Evolutionary conservation across 2,888 invertebrate genomes (phyloP).

Genomic region (Mystacides longicornis): DNA sequence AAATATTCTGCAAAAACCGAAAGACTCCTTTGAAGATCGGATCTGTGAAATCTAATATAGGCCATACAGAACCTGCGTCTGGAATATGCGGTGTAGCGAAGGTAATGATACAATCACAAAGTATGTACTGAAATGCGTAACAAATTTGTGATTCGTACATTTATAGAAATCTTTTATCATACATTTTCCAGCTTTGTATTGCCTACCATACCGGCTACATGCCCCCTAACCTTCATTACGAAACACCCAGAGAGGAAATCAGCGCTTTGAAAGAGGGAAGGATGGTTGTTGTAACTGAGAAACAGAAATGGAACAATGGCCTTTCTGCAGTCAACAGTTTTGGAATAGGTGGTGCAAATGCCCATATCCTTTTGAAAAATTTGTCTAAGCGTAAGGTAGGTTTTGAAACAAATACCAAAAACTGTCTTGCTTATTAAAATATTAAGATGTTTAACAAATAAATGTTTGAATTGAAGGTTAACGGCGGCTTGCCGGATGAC

Average conservation of each 20-base stretch:
- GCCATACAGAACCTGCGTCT: slow-evolving; percentile 84
- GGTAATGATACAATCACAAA: too few species aligned
- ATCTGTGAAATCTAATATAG: slow-evolving; percentile 89
- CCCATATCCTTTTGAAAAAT: slow-evolving; percentile 60
- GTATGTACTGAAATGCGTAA: too few species aligned
- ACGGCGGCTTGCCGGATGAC: slow-evolving; percentile 55
- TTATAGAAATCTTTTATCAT: neutral
- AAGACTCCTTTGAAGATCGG: slow-evolving; percentile 74
- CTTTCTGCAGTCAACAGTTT: slow-evolving; percentile 83
- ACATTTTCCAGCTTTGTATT: slow-evolving; percentile 53
- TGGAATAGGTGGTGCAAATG: slow-evolving; percentile 89
- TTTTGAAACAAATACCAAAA: too few species aligned
- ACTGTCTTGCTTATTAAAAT: too few species aligned
- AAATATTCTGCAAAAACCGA: slow-evolving; percentile 69
- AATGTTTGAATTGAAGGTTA: slow-evolving; percentile 44
- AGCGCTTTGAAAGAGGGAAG: slow-evolving; percentile 54
- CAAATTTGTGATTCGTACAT: too few species aligned
- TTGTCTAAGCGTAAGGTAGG: slow-evolving; percentile 52
- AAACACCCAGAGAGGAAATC: slow-evolving; percentile 52
- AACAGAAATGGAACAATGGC: slow-evolving; percentile 63
- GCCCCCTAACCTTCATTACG: slow-evolving; percentile 81
- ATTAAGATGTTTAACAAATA: too few species aligned
- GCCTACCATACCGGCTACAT: slow-evolving; percentile 74
- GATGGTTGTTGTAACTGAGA: slow-evolving; percentile 65
- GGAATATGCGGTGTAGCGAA: slow-evolving; percentile 79